A percentile compares a stretch with the other conserved stretches of the same genome.
Evolutionary conservation across 92 coral and sea anemone genomes (phyloP).

Genomic region (Anthopleura xanthogrammica): DNA sequence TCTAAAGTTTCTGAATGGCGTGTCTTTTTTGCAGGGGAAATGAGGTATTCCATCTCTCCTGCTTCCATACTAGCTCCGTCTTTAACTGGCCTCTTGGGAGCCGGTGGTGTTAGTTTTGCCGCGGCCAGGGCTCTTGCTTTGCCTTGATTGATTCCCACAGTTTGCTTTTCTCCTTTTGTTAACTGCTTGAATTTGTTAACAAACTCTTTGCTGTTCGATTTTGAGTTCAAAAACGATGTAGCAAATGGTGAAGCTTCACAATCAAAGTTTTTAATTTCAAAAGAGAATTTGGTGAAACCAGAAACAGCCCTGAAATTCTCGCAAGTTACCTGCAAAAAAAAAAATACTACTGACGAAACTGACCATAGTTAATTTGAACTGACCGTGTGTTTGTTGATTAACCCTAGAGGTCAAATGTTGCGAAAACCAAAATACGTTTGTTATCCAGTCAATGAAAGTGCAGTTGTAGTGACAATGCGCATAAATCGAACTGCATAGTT

Average conservation of each 20-base stretch:
- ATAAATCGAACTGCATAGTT: no score
- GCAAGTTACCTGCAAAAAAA: background rate
- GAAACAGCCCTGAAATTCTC: background rate
- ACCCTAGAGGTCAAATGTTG: no score
- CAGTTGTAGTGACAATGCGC: no score
- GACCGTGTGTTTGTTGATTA: no score
- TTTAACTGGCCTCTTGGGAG: background rate
- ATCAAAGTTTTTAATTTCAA: background rate
- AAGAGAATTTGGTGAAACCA: background rate
- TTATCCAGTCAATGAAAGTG: no score
- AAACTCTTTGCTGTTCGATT: background rate
- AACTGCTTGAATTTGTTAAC: background rate
- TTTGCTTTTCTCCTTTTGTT: background rate
- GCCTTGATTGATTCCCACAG: no score
- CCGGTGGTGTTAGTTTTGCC: background rate
- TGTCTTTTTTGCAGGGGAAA: constrained; percentile 10
- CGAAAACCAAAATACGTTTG: no score
- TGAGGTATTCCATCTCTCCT: background rate
- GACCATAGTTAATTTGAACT: no score
- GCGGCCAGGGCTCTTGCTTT: no score
- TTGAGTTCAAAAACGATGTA: background rate
- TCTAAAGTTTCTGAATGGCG: background rate
- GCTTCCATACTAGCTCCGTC: background rate
- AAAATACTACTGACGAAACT: no score
- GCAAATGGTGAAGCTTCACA: background rate